Percentiles rank a stretch among this genome's conserved stretches.
These are phyloP conservation scores for Bufo gargarizans DNA, from an alignment of 2,113 vertebrate genomes.

Conservation along the genomic window DNA sequence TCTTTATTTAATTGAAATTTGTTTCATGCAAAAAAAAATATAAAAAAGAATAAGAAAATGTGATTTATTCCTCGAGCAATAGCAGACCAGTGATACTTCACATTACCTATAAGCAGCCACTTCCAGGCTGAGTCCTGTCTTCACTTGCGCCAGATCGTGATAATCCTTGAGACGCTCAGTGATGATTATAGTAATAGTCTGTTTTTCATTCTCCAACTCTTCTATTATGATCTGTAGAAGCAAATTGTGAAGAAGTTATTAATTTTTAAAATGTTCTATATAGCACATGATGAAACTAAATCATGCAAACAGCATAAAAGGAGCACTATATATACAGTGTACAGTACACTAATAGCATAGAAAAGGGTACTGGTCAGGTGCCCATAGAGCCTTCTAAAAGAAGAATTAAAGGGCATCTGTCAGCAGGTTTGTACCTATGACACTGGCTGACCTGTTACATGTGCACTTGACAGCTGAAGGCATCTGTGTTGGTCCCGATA, in stretches of 20 bases:
- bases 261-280: background rate
- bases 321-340: too few relatives aligned
- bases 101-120: constrained; percentile 91
- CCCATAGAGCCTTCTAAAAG: too few relatives aligned
- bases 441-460: too few relatives aligned
- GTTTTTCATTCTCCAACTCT: constrained; percentile 85
- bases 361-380: too few relatives aligned
- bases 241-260: constrained; percentile 1
- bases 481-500: too few relatives aligned
- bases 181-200: constrained; percentile 77
- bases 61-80: background rate
- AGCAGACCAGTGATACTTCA: background rate
- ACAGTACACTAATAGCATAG: too few relatives aligned
- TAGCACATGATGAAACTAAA: background rate
- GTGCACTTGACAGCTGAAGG: too few relatives aligned
- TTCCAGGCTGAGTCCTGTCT: constrained; percentile 89
- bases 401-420: too few relatives aligned
- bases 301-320: background rate
- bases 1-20: background rate
- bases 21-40: too few relatives aligned
- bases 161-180: constrained; percentile 84
- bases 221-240: constrained; percentile 80
- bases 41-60: too few relatives aligned
- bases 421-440: too few relatives aligned
- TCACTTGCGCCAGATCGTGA: constrained; percentile 89